Evolutionary conservation across 2,797 vertebrate species (phyloP).

Genomic region (Arremon aurantiirostris): DNA sequence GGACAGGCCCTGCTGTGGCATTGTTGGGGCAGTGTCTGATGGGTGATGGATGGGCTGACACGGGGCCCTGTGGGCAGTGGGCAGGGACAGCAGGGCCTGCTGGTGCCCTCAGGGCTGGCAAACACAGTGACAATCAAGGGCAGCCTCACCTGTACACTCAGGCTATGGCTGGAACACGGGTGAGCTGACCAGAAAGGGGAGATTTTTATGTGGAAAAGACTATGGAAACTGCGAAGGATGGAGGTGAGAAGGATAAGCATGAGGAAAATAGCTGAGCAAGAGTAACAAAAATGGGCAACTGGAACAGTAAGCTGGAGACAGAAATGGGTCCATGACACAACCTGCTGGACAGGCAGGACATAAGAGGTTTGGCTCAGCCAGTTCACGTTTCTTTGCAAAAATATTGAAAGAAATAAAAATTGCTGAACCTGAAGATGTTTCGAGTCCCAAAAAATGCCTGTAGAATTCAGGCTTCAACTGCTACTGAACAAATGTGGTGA

Average conservation of each 20-base stretch:
- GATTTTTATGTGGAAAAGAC: not conserved
- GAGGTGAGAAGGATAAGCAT: not conserved
- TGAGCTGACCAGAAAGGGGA: not conserved
- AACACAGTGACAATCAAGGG: not conserved
- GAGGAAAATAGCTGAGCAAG: not conserved
- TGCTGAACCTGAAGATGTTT: not conserved
- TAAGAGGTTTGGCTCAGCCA: not conserved
- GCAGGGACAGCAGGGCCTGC: not conserved
- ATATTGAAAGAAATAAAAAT: too few species aligned
- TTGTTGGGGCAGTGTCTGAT: fast-evolving
- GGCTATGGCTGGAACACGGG: fast-evolving
- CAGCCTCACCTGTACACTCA: not conserved
- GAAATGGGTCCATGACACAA: not conserved
- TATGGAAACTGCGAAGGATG: not conserved
- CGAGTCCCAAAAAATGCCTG: not conserved
- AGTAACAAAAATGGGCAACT: not conserved
- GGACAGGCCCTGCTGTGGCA: not conserved
- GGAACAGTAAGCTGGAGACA: not conserved
- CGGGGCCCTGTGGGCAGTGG: fast-evolving
- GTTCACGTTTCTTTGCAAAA: not conserved
- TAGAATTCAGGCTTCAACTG: not conserved
- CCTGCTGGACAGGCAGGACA: not conserved
- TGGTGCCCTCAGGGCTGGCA: not conserved
- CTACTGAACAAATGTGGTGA: not conserved
- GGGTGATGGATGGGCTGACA: too few species aligned